Base-by-base conservation (phyloP, 92 coral and sea anemone species). In the Pocillopora meandrina region DNA sequence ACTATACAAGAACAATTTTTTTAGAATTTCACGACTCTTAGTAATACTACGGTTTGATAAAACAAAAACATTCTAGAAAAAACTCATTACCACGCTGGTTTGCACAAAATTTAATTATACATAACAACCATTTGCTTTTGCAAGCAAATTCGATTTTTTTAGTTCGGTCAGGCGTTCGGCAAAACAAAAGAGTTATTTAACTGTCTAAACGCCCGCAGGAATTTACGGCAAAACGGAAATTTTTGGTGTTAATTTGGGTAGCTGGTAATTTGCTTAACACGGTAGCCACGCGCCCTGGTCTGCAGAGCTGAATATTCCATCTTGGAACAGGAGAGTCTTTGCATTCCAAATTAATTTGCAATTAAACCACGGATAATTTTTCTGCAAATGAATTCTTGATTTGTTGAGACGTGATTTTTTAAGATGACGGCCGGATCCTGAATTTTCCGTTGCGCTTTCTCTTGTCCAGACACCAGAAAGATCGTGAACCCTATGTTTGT, bases 401-500 rank as follows among this genome's bases (percentile, higher is more conserved):
- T 8, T 70, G 12, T 35, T 68, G 47, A 68, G 35, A n/a, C 11
- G 52, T 42, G 5, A 42, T 42, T 42, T 42, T 42, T 42, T 3
- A 42, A 7, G 52, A 3, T 42, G 52, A 42, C 52, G 52, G 1
- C 70, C 33, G 12, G 17, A 35, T 56, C 62, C 69, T 5, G 56
- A 14, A 26, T 11, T 33, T 69, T 33, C 16, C 9, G 21, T 12
- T 1, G 1, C 73, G 49, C 2, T 31, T 31, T 23, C 61, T 21
- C 56, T 34, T 61, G 14, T 60, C 56, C 15, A 61, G 49, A n/a
- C 73, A 79, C 62, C 76, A 33, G 76, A 72, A 42, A 36, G 18
- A 20, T 70, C 12, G 69, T 34, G 62, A 78, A 82, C 63, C 23
- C 23, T 6, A 42, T 59, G 66, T 71, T 82, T 71, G 33, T 12